A percentile compares a stretch with the other conserved stretches of the same genome.
These are phyloP conservation scores for Acrobasis repandana DNA, from an alignment of 2,888 invertebrate species.

Conservation along the genomic window DNA sequence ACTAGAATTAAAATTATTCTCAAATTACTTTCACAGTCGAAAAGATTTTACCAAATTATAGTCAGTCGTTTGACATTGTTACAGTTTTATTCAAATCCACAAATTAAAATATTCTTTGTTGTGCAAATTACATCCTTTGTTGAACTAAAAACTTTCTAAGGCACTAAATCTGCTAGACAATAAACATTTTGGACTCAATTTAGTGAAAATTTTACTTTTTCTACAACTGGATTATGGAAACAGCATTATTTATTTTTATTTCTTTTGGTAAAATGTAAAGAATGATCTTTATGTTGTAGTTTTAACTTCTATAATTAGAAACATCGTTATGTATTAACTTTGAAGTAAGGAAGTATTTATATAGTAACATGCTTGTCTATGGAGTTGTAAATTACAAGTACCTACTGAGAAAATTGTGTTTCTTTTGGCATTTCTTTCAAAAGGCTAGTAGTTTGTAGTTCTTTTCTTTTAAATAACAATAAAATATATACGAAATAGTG, in stretches of 20 bases:
- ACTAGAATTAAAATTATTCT: background rate
- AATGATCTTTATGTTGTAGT: background rate
- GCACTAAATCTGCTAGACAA: background rate
- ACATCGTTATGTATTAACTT: too few species aligned
- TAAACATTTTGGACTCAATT: background rate
- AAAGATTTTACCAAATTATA: background rate
- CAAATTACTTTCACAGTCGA: background rate
- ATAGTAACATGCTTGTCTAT: too few species aligned
- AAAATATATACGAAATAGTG: background rate
- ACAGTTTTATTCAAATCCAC: background rate
- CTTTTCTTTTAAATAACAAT: too few species aligned
- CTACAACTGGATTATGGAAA: background rate
- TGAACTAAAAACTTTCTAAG: background rate
- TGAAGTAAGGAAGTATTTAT: too few species aligned
- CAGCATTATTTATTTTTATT: background rate
- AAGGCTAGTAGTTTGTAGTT: too few species aligned
- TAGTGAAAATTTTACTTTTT: background rate
- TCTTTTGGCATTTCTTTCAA: too few species aligned
- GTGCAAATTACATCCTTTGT: background rate
- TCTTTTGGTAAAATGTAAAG: too few species aligned
- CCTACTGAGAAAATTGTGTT: too few species aligned
- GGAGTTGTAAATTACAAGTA: too few species aligned
- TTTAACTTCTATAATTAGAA: too few species aligned
- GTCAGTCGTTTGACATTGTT: background rate
- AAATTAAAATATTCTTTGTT: slow-evolving; percentile 5